These are phyloP conservation scores for Apostichopus japonicus DNA, from an alignment of 35 echinoderm and acorn worm genomes.

Conservation along the genomic window DNA sequence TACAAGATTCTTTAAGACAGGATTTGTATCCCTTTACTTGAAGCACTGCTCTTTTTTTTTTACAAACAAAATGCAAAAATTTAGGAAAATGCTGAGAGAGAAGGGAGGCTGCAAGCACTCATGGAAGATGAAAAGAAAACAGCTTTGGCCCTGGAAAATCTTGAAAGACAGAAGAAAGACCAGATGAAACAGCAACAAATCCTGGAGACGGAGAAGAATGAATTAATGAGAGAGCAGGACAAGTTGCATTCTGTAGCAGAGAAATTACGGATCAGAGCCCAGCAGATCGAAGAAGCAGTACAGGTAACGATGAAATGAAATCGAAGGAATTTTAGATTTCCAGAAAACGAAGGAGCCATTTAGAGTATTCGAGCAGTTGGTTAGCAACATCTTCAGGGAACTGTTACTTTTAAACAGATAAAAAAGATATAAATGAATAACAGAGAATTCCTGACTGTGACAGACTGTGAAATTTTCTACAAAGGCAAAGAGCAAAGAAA, in stretches of 20 bases:
- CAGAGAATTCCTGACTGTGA: too few species aligned
- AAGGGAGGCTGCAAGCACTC: conserved; percentile 70
- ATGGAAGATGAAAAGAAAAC: conserved; percentile 74
- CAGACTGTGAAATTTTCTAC: too few species aligned
- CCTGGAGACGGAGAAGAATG: conserved; percentile 47
- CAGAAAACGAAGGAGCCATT: too few species aligned
- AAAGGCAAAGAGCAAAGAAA: too few species aligned
- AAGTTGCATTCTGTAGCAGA: conserved; percentile 82
- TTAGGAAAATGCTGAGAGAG: conserved; percentile 86
- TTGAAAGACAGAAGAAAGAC: conserved; percentile 66
- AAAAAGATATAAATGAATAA: too few species aligned
- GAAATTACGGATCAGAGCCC: conserved; percentile 64
- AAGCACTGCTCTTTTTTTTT: too few species aligned
- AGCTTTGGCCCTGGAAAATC: conserved; percentile 21
- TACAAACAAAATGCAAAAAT: background rate
- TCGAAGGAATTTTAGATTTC: too few species aligned
- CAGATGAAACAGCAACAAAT: conserved; percentile 58
- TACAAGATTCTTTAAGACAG: too few species aligned
- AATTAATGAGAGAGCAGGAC: conserved; percentile 71
- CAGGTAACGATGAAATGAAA: conserved; percentile 14
- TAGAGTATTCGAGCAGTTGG: too few species aligned
- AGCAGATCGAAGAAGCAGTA: conserved; percentile 80
- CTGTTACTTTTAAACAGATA: too few species aligned
- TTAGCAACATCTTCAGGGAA: too few species aligned
- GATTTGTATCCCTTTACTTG: too few species aligned